These are phyloP conservation scores for Coilia nasus DNA, from an alignment of 2,797 vertebrate genomes.

Conservation along the genomic window DNA sequence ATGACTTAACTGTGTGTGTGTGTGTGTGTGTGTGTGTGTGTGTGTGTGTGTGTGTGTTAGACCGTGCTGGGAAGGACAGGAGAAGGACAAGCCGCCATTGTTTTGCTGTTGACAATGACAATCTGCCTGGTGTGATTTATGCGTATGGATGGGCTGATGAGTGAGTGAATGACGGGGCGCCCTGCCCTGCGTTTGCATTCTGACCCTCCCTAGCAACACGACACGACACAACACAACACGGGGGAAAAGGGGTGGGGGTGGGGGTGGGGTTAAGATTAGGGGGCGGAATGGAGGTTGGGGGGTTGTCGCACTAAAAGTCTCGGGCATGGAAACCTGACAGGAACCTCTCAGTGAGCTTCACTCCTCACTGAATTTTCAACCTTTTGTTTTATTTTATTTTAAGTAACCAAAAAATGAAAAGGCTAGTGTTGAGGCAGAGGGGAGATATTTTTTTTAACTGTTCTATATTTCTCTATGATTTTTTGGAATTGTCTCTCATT, in stretches of 20 bases:
- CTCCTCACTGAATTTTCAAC: not conserved
- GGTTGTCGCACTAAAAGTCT: not conserved
- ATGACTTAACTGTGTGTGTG: not conserved
- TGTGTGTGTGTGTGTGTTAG: not conserved
- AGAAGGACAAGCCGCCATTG: conserved; percentile 9
- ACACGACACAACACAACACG: not conserved
- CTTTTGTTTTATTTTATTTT: not conserved
- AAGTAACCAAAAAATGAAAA: not conserved
- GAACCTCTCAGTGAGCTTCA: not conserved
- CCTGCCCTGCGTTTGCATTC: not conserved
- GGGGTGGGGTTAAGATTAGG: not conserved
- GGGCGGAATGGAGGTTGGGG: not conserved
- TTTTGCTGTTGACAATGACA: conserved; percentile 23
- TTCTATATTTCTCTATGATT: not conserved
- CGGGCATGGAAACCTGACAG: not conserved
- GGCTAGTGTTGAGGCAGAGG: not conserved
- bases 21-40: too few species aligned
- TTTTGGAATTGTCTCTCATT: too few species aligned
- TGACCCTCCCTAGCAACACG: not conserved
- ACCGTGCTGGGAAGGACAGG: not conserved
- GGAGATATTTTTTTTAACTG: not conserved
- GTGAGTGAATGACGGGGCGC: not conserved
- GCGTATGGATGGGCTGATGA: not conserved
- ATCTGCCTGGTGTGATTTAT: conserved; percentile 13
- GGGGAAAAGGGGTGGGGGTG: not conserved